Conservation (phyloP, 2,888 invertebrate species). For the Calameuta pallipes region DNA sequence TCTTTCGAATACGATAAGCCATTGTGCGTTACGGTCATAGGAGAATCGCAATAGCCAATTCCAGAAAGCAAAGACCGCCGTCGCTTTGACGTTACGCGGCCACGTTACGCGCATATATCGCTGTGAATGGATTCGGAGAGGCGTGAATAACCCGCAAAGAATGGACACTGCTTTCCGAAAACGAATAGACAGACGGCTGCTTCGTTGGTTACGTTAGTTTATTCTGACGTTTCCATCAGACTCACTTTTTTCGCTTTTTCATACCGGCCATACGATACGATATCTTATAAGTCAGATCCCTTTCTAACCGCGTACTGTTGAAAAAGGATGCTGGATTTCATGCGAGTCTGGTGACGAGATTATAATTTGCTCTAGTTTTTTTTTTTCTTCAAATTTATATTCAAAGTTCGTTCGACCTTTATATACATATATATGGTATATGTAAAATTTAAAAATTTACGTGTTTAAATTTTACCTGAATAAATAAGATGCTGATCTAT, state of each 20-base stretch:
- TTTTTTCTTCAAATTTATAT: background rate
- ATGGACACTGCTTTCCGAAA: background rate
- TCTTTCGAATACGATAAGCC: background rate
- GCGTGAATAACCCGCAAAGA: constrained; percentile 3
- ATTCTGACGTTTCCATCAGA: background rate
- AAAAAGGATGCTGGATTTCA: background rate
- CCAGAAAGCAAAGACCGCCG: background rate
- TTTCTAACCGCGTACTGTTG: background rate
- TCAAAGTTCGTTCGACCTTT: background rate
- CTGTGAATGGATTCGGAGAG: background rate
- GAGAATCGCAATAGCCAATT: background rate
- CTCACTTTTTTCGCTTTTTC: background rate
- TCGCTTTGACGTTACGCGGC: background rate
- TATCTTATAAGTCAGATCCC: background rate
- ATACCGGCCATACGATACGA: background rate
- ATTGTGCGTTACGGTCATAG: background rate
- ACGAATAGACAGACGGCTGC: background rate
- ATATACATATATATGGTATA: no score
- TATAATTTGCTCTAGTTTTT: background rate
- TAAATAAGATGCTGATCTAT: no score
- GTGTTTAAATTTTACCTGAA: no score
- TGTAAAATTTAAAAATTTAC: no score
- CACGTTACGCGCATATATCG: background rate
- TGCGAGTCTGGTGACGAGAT: background rate
- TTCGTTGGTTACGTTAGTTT: background rate